phyloP scores from a whole-genome alignment of 2,113 vertebrate genomes.

The Paradoxurus hermaphroditus region DNA sequence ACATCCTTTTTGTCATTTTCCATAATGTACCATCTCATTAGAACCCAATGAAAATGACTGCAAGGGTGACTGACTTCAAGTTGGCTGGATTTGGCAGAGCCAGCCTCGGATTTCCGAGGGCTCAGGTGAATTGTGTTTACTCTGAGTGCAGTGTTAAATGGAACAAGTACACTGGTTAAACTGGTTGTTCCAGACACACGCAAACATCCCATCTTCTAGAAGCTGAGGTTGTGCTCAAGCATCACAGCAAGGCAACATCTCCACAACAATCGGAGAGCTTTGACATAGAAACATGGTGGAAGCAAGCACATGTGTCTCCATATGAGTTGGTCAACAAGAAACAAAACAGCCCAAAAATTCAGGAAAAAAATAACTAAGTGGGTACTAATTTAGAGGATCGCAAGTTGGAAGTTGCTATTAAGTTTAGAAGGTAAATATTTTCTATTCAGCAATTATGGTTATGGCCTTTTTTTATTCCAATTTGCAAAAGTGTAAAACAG shows the following conservation, averaged over 20 bases:
- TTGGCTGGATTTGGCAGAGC: not conserved
- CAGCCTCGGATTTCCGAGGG: not conserved
- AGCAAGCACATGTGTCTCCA: not conserved
- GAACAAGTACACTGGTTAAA: not conserved
- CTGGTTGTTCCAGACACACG: not conserved
- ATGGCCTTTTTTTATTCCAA: not conserved
- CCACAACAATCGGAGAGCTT: not conserved
- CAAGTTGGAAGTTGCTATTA: not conserved
- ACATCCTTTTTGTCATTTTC: not conserved
- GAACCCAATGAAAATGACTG: not conserved
- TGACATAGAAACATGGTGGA: not conserved
- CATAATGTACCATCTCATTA: not conserved
- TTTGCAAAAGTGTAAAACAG: not conserved
- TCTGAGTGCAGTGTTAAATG: conserved; percentile 13
- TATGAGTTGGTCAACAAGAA: not conserved
- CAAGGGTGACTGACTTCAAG: not conserved
- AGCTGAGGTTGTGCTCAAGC: not conserved
- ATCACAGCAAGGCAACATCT: not conserved
- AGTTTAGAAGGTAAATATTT: not conserved
- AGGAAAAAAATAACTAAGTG: not conserved
- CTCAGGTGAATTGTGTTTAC: not conserved
- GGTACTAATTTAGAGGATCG: not conserved
- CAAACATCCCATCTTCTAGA: not conserved
- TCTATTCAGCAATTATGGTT: not conserved
- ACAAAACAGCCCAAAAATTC: not conserved